Conservation (phyloP, 2,797 vertebrate species). For the Momotus momota region DNA sequence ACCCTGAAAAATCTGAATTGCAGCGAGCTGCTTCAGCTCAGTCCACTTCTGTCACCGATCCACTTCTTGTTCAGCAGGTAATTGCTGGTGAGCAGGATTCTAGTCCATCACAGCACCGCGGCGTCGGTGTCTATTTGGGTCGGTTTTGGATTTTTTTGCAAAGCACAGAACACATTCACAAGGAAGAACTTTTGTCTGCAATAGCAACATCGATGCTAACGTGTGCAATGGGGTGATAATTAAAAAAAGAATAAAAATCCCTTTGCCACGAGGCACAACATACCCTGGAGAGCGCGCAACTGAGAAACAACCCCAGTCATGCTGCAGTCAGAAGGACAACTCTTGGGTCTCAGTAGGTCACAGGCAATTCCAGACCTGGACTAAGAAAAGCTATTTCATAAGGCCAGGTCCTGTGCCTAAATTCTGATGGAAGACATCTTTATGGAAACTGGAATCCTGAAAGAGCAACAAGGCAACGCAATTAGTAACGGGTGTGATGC, state of each 20-base stretch:
- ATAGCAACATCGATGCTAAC: background rate
- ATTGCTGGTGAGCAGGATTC: background rate
- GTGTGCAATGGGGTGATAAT: background rate
- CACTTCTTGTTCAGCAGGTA: conserved; percentile 39
- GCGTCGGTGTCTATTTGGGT: background rate
- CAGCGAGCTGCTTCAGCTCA: background rate
- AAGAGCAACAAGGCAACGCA: background rate
- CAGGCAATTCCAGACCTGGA: background rate
- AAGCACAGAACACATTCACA: background rate
- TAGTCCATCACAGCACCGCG: background rate
- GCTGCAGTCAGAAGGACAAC: conserved; percentile 10
- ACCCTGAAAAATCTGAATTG: background rate
- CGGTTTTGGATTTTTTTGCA: background rate
- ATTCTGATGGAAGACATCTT: background rate
- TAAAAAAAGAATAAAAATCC: background rate
- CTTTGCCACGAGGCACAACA: background rate
- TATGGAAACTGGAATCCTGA: background rate
- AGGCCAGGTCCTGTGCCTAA: background rate
- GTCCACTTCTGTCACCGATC: background rate
- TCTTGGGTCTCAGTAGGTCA: background rate
- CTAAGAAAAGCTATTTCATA: background rate
- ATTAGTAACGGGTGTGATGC: background rate
- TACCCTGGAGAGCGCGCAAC: background rate
- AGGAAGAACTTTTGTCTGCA: background rate
- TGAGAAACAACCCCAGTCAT: background rate